These are phyloP conservation scores for Oreochromis grahami DNA, from an alignment of 2,797 vertebrate species.

Conservation along the genomic window DNA sequence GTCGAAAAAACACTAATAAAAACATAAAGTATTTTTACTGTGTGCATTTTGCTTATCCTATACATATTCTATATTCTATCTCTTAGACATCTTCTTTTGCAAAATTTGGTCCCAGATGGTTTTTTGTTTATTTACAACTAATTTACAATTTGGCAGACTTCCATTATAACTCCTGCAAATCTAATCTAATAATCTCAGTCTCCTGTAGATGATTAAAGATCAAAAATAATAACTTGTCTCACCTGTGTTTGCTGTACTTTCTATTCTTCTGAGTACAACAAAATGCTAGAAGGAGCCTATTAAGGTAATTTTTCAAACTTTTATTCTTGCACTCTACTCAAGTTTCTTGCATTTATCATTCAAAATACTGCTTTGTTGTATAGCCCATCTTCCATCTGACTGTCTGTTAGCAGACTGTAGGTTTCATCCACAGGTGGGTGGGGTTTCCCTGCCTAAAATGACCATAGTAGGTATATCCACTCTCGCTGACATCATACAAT, in stretches of 20 bases:
- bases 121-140: background rate
- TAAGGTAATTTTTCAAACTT: background rate
- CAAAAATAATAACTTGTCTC: background rate
- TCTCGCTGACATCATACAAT: background rate
- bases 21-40: background rate
- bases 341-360: background rate
- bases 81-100: background rate
- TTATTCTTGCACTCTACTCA: background rate
- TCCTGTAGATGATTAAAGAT: background rate
- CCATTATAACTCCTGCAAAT: background rate
- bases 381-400: background rate
- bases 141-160: background rate
- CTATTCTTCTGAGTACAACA: background rate
- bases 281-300: background rate
- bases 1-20: background rate
- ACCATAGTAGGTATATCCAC: background rate
- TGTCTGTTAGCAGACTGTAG: background rate
- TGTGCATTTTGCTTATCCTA: background rate
- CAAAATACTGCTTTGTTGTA: background rate
- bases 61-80: background rate
- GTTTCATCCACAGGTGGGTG: background rate
- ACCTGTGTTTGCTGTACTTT: background rate
- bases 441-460: background rate
- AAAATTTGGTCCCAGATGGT: background rate
- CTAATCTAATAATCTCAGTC: background rate